Evolutionary conservation across 2,888 invertebrate species (phyloP), one percentile per base, ranked within the genome.

Genomic region (Lochmaea crataegi): DNA sequence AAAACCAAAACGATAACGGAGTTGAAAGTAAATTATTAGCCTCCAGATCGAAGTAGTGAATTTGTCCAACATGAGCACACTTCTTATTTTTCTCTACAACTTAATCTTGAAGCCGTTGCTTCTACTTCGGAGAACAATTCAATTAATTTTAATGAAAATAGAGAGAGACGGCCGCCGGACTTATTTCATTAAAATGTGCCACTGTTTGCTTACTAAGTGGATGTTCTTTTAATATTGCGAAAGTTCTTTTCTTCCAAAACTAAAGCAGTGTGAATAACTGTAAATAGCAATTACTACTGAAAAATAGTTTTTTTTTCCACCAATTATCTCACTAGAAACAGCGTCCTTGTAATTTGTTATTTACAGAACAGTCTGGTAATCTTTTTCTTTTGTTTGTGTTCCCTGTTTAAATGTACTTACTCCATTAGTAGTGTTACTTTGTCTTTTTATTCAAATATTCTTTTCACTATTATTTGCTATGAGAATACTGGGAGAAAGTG

Each of bases 71-170:
- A 69, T 69, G 70, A 70, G 45, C 42, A 60, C 48, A 70, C 64
- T 64, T 65, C 64, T 70, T 70, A 70, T 70, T 70, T 63, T 53
- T 57, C 64, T 70, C 70, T 70, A 65, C 70, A 65, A 70, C 56
- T 70, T 70, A 70, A 70, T 70, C 70, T 70, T 57, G 57, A 61
- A 32, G 63, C 38, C 61, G 70, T 42, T 65, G 64, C 70, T 70
- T 70, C 51, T 45, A 57, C 57, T 32, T 45, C 70, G 57, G 56
- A 42, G 70, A 70, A 64, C 64, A 70, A 70, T 70, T 65, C 70
- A 70, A 70, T 70, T 70, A 70, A 70, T 70, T 70, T 70, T 70
- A 70, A 70, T 70, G 70, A 70, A 70, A 70, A 70, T 70, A 64
- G 65, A 70, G 57, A 65, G 64, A 70, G 70, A 70, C 42, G 65